Conservation (phyloP, 2,888 invertebrate genomes). For the Chorisops tibialis region DNA sequence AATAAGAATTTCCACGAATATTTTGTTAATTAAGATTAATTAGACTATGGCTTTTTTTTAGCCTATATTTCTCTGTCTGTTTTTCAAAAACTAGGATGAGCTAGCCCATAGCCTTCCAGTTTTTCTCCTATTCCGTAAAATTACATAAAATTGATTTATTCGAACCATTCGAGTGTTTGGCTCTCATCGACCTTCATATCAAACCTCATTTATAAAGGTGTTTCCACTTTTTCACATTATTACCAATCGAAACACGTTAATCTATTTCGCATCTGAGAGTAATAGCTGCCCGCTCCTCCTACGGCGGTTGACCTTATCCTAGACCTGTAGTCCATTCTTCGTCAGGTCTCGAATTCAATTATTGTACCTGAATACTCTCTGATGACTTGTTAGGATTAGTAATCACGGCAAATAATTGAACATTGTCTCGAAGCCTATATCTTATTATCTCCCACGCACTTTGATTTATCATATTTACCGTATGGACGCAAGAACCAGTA, state of each 20-base stretch:
- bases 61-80: no score
- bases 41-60: no score
- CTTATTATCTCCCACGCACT: constrained; percentile 24
- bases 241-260: constrained; percentile 21
- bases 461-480: constrained; percentile 14
- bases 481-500: neutral
- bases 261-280: constrained; percentile 7
- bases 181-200: no score
- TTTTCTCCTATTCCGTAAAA: no score
- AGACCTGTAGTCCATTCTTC: constrained; percentile 15
- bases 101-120: no score
- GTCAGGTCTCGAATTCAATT: constrained; percentile 22
- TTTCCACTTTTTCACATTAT: neutral
- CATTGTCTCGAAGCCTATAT: constrained; percentile 22
- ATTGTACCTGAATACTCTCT: constrained; percentile 21
- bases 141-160: no score
- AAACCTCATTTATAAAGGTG: no score
- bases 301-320: constrained; percentile 14
- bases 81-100: no score
- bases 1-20: no score
- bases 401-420: constrained; percentile 25
- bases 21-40: no score
- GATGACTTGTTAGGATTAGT: constrained; percentile 25
- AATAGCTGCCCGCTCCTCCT: constrained; percentile 22
- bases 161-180: no score